phyloP scores from a whole-genome alignment of 2,888 invertebrate genomes.

The Entomobrya multifasciata region DNA sequence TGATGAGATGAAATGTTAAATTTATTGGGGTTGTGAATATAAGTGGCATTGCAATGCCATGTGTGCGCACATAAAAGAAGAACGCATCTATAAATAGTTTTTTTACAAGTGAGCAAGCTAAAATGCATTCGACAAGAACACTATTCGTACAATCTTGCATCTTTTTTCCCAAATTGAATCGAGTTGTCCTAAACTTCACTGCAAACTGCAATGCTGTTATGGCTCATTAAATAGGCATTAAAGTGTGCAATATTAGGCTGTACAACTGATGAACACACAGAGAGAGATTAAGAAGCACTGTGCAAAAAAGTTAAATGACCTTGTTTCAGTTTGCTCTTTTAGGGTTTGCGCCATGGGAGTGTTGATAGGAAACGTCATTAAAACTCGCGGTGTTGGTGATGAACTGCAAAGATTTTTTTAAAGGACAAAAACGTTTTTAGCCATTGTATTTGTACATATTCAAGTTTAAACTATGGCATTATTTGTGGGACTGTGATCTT shows the following conservation, averaged over 20 bases:
- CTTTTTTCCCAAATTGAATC: conserved; percentile 17
- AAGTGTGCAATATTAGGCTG: neutral
- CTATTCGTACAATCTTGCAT: no score
- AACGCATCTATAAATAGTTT: conserved; percentile 16
- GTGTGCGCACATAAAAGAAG: neutral
- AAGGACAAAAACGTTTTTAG: no score
- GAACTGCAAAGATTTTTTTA: no score
- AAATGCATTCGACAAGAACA: no score
- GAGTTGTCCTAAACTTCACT: no score
- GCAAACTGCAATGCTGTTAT: no score
- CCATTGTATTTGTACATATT: no score
- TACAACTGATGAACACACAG: neutral
- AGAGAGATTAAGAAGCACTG: neutral
- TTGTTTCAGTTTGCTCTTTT: conserved; percentile 58
- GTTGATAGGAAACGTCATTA: conserved; percentile 34
- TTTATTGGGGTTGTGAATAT: neutral
- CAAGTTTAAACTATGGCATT: no score
- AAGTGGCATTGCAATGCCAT: neutral
- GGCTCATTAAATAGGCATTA: neutral
- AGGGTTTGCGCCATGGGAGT: conserved; percentile 39
- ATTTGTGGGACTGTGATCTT: no score
- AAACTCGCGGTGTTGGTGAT: neutral
- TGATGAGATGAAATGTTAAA: conserved; percentile 1
- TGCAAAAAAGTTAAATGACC: conserved; percentile 64
- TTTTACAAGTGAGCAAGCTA: neutral